Evolutionary conservation across 1,140 invertebrate species (phyloP), one percentile per base, ranked within the genome.

Genomic region (Leptopilina clavipes): DNA sequence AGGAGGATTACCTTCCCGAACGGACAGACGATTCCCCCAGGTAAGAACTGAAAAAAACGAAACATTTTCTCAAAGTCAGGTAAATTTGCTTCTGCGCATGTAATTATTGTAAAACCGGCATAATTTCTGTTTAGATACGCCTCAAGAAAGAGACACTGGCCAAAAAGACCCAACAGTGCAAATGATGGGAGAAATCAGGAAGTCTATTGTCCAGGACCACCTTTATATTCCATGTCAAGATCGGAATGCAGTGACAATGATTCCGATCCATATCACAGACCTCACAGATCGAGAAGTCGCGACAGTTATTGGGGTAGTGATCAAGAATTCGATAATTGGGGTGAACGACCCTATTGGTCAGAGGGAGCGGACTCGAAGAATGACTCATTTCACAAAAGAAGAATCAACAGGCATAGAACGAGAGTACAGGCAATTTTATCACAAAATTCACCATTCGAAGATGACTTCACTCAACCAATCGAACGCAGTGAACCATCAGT

Each of bases 401-500:
- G 89, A 79, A 87, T 90, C 70, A 89, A 87, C 37, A 89, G 90
- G 82, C 89, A 91, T 75, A 87, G 90, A 56, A 56, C 81, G 11
- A 79, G 85, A 31, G 75, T 84, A 1, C 83, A 86, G 70, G 72
- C 82, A 0, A 90, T 89, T 7, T 40, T 40, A 71, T 81, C 91
- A 3, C 92, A 93, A 80, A 91, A 91, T 11, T 93, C 93, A 17
- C 92, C 93, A 0, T 95, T 95, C 85, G 94, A 95, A 83, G 94
- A 94, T 82, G 93, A 95, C 81, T 95, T 94, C 80, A 91, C 88
- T 5, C 92, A 86, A 85, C 91, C 44, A 76, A 81, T 78, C 70
- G 92, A 79, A 56, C 88, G 80, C 72, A 88, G 1, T n/a, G 87
- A 88, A 54, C 45, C 75, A 0, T 73, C 81, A 1, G 71, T 83